Evolutionary conservation across 2,888 invertebrate species (phyloP), one percentile per base, ranked within the genome.

Genomic region (Vesta saturnalis): DNA sequence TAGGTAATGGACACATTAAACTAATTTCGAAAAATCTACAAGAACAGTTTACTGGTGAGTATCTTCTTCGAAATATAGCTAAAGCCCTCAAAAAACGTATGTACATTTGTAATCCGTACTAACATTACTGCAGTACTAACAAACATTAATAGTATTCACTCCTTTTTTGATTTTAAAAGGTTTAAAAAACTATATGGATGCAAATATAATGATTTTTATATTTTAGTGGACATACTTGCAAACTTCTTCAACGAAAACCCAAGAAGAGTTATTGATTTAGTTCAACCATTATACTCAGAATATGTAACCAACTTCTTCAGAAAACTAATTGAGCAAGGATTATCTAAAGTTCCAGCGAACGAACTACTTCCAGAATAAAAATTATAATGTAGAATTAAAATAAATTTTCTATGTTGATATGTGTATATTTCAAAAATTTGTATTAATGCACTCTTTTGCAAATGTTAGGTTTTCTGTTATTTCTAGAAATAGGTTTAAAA

Each of bases 191-290:
- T n/a, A n/a, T 39, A n/a, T 8, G n/a, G n/a, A n/a, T 2, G 3
- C 39, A 4, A 39, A 39, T 2, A 39, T 39, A 4, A 39, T 6
- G 3, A 39, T 39, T n/a, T n/a, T n/a, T n/a, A 43, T 16, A 8
- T 63, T 62, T 57, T 85, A 92, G 92, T 91, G 56, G 85, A 88
- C 62, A 87, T 91, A 30, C 91, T 91, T n/a, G 86, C 87, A 0
- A 85, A 87, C 3, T 92, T 92, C 85, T 91, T 90, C 86, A 91
- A 92, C 76, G 87, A 89, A 68, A 91, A 91, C 77, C 89, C 91
- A 0, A 85, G 88, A 59, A 83, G 89, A 6, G 88, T 92, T 1
- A 82, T 92, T 81, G 91, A 92, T 72, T 89, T 92, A 56, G 83
- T 92, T 43, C 89, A 87, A 78, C 92, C 92, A 0, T 88, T 92